These are phyloP conservation scores for Takifugu ocellatus DNA, from an alignment of 2,797 vertebrate genomes.

Conservation along the genomic window DNA sequence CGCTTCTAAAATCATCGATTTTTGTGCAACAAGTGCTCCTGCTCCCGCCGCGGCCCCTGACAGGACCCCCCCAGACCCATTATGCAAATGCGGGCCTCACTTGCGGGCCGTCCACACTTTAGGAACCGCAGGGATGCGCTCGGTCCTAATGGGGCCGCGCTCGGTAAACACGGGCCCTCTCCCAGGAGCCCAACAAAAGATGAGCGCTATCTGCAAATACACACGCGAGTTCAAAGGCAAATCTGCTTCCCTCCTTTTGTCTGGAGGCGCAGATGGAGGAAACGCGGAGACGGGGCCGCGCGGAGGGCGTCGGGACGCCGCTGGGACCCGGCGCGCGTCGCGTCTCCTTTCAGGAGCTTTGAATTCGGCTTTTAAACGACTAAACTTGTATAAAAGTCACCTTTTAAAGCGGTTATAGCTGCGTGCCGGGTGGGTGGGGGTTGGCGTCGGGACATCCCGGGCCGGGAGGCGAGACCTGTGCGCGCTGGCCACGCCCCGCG, in stretches of 20 bases:
- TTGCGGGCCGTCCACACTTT: constrained; percentile 61
- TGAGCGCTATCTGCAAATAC: constrained; percentile 78
- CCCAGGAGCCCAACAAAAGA: constrained; percentile 78
- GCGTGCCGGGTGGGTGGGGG: constrained; percentile 2
- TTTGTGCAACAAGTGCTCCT: not conserved
- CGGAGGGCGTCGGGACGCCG: not conserved
- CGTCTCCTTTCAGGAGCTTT: not conserved
- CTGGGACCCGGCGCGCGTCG: not conserved
- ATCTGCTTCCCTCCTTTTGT: constrained; percentile 65
- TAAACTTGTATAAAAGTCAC: too few relatives aligned
- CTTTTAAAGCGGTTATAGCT: too few relatives aligned
- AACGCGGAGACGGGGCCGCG: not conserved
- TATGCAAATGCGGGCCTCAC: constrained; percentile 62
- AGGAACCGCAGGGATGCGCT: constrained; percentile 54
- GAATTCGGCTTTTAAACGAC: too few relatives aligned
- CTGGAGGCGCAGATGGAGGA: constrained; percentile 30
- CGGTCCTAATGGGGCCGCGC: constrained; percentile 60
- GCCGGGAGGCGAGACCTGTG: constrained; percentile 36
- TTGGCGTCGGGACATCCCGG: constrained; percentile 23
- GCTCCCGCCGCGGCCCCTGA: not conserved
- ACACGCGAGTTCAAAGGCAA: constrained; percentile 76
- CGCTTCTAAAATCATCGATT: too few relatives aligned
- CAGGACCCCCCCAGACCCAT: constrained; percentile 36
- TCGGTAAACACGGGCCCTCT: constrained; percentile 68
- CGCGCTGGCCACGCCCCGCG: constrained; percentile 55